A percentile compares a stretch with the other conserved stretches of the same genome.
phyloP scores from a whole-genome alignment of 1,140 invertebrate species.

The Lanistes nyassanus region DNA sequence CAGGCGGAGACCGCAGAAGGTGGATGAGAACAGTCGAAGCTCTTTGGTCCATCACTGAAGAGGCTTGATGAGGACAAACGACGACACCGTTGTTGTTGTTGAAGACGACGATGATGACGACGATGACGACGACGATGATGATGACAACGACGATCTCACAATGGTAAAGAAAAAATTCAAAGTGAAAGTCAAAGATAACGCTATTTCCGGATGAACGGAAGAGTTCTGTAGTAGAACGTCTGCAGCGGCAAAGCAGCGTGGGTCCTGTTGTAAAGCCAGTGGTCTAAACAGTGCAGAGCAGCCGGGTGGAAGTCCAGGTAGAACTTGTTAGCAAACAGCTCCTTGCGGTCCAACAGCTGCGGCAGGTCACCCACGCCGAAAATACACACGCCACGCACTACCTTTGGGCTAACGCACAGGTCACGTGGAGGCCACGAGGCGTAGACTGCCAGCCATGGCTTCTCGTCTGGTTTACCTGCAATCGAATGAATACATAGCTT shows the following conservation, averaged over 20 bases:
- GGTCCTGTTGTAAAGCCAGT: constrained; percentile 47
- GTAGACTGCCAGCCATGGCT: constrained; percentile 52
- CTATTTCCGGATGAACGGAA: constrained; percentile 36
- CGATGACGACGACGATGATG: too few relatives aligned
- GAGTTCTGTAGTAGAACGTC: constrained; percentile 40
- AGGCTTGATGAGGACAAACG: too few relatives aligned
- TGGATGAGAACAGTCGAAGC: too few relatives aligned
- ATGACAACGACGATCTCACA: too few relatives aligned
- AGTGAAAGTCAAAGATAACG: too few relatives aligned
- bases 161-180: too few relatives aligned
- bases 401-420: constrained; percentile 35
- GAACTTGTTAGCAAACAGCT: constrained; percentile 64
- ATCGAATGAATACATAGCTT: too few relatives aligned
- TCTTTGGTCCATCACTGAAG: too few relatives aligned
- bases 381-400: constrained; percentile 54
- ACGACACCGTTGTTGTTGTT: too few relatives aligned
- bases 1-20: too few relatives aligned
- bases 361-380: constrained; percentile 57
- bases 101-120: too few relatives aligned
- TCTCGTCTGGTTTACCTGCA: constrained; percentile 51
- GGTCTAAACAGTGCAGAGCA: constrained; percentile 59
- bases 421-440: constrained; percentile 42
- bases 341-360: constrained; percentile 39
- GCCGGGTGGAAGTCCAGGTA: constrained; percentile 52
- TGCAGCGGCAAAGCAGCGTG: constrained; percentile 33